Percentiles rank a stretch among this genome's conserved stretches.
phyloP scores from a whole-genome alignment of 2,888 invertebrate species.

The Zootermopsis nevadensis region DNA sequence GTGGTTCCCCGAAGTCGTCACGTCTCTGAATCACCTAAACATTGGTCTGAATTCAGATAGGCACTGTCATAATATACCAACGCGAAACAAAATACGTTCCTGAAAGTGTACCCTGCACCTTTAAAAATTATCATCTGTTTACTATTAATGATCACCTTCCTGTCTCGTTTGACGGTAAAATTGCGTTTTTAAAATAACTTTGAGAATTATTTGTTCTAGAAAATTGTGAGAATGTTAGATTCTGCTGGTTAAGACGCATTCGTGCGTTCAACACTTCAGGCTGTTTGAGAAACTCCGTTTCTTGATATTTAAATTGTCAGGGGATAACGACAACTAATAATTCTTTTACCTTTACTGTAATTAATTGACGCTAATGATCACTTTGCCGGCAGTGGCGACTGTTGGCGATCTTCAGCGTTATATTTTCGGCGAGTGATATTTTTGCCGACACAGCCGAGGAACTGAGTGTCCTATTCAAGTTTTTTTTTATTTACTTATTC shows the following conservation, averaged over 20 bases:
- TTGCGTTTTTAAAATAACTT: too few species aligned
- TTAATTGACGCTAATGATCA: not conserved
- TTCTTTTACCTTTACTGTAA: slow-evolving; percentile 2
- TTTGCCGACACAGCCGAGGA: too few species aligned
- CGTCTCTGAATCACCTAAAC: slow-evolving; percentile 87
- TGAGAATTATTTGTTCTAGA: too few species aligned
- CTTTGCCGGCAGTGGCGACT: not conserved
- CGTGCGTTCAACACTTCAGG: not conserved
- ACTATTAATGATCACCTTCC: too few species aligned
- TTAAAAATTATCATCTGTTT: too few species aligned
- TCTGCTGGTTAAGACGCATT: too few species aligned
- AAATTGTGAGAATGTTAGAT: too few species aligned
- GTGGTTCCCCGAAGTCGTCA: slow-evolving; percentile 87
- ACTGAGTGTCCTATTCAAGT: not conserved
- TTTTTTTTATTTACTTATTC: not conserved
- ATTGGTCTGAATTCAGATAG: not conserved
- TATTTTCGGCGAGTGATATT: not conserved
- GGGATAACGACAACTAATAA: not conserved
- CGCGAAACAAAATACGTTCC: too few species aligned
- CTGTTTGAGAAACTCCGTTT: not conserved
- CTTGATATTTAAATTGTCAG: not conserved
- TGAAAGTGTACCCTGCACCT: too few species aligned
- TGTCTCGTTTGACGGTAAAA: too few species aligned
- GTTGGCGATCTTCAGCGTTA: not conserved
- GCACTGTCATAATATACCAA: too few species aligned